These are phyloP conservation scores for Alloscopus bannaensis DNA, from an alignment of 2,888 invertebrate species.

Conservation along the genomic window DNA sequence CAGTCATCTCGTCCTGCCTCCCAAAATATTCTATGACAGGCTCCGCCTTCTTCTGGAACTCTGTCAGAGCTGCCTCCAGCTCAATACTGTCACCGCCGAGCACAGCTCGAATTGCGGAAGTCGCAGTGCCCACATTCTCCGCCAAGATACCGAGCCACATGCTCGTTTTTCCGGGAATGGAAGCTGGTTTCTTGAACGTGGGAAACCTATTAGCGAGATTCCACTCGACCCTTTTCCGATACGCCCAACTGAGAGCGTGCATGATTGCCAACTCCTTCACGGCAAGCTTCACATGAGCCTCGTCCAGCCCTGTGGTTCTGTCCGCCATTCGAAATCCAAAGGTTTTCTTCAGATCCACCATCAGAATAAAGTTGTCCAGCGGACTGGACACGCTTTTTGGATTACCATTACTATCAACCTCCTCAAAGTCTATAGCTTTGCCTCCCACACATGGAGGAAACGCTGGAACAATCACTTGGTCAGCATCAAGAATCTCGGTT, in stretches of 20 bases:
- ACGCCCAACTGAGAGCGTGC: conserved; percentile 46
- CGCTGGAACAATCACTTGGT: background rate
- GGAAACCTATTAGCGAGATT: background rate
- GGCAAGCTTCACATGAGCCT: conserved; percentile 61
- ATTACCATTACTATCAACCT: background rate
- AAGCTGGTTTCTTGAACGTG: conserved; percentile 2
- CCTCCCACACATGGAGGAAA: conserved; percentile 24
- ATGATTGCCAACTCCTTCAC: conserved; percentile 66
- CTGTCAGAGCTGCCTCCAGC: background rate
- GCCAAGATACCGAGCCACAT: conserved; percentile 22
- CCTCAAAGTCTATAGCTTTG: conserved; percentile 9
- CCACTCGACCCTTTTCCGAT: conserved; percentile 22
- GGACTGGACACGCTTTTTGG: conserved; percentile 40
- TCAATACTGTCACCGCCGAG: conserved; percentile 3
- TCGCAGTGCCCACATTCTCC: conserved; percentile 28
- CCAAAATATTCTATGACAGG: conserved; percentile 3
- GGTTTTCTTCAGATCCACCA: conserved; percentile 31
- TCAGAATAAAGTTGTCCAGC: conserved; percentile 45
- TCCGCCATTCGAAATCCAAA: conserved; percentile 68
- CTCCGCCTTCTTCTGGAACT: background rate
- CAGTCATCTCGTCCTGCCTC: background rate
- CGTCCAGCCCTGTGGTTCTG: conserved; percentile 57
- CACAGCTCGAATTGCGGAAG: background rate
- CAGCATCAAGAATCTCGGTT: background rate
- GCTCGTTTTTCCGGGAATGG: conserved; percentile 21